Evolutionary conservation across 2,113 vertebrate genomes (phyloP), one percentile per base, ranked within the genome.

Genomic region (Lonchura striata): DNA sequence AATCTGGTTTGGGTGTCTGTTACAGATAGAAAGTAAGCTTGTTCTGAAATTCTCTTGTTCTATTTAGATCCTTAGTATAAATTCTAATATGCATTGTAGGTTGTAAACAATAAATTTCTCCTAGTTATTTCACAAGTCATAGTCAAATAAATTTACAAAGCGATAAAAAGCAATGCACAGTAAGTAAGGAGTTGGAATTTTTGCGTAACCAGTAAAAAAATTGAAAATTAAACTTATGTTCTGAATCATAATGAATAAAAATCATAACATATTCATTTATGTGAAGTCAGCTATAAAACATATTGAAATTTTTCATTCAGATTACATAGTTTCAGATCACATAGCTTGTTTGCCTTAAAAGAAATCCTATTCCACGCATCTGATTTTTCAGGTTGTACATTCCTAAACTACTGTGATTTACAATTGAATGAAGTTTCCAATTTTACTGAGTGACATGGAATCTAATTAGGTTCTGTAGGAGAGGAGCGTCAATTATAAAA

Each of bases 391-490:
- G 53, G 50, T 92, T 88, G 56, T 72, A 84, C 53, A 35, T 90
- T 85, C 25, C 44, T 50, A 84, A 83, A 77, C 14, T 42, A 44
- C 41, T 83, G 42, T 94, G 94, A 96, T 96, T 96, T 95, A 69
- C 70, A 95, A 96, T 92, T 97, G 93, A 97, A 97, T 95, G 90
- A 95, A 88, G 82, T 94, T 97, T 96, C 56, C 76, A 81, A 59
- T 96, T 97, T 97, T 88, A 91, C 47, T 91, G 82, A 98, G n/a
- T 97, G 90, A 95, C 90, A 90, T 74, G 66, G 95, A 96, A 96
- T 93, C 50, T 97, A 97, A 97, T 97, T 95, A 95, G 15, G 91
- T 94, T 64, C 59, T 91, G 77, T 90, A 94, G 56, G 24, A 95
- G 93, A 91, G 24, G 86, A 94, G n/a, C 92, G 30, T 94, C 78